Percentiles rank a stretch among this genome's conserved stretches.
These are phyloP conservation scores for Brachypalpus laphriformis DNA, from an alignment of 2,888 invertebrate genomes.

Conservation along the genomic window DNA sequence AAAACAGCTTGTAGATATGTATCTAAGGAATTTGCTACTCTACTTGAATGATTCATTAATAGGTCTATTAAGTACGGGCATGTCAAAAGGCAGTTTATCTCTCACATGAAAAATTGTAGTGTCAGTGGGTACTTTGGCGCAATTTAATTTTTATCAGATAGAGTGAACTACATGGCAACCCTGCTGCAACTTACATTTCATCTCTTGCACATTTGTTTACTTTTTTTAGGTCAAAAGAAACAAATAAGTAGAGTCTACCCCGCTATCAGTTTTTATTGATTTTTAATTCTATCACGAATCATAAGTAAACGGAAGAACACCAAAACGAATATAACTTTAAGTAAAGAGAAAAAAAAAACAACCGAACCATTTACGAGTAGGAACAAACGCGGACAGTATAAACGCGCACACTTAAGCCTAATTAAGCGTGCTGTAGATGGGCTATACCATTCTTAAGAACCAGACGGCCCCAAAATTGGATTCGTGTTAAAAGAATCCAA, in stretches of 20 bases:
- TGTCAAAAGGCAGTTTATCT: neutral
- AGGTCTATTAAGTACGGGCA: neutral
- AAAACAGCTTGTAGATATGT: neutral
- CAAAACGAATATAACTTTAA: neutral
- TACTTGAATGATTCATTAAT: neutral
- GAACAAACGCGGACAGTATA: neutral
- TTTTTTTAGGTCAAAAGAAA: conserved; percentile 13
- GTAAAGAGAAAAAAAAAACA: neutral
- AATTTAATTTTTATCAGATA: too few species aligned
- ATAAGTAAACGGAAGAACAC: neutral
- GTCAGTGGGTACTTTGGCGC: too few species aligned
- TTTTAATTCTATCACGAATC: conserved; percentile 31
- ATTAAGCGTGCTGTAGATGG: neutral
- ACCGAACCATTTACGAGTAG: neutral
- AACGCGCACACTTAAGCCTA: neutral
- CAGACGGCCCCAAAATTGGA: neutral
- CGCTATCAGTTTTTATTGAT: conserved; percentile 26
- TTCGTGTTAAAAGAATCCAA: neutral
- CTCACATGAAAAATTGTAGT: too few species aligned
- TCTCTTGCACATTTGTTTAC: neutral
- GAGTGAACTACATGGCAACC: conserved; percentile 10
- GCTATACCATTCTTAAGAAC: neutral
- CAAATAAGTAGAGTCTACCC: neutral
- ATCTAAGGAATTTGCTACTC: neutral
- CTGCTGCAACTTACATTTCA: neutral